Percentiles rank a stretch among this genome's conserved stretches.
phyloP scores from a whole-genome alignment of 2,113 vertebrate genomes.

The Prunella himalayana region DNA sequence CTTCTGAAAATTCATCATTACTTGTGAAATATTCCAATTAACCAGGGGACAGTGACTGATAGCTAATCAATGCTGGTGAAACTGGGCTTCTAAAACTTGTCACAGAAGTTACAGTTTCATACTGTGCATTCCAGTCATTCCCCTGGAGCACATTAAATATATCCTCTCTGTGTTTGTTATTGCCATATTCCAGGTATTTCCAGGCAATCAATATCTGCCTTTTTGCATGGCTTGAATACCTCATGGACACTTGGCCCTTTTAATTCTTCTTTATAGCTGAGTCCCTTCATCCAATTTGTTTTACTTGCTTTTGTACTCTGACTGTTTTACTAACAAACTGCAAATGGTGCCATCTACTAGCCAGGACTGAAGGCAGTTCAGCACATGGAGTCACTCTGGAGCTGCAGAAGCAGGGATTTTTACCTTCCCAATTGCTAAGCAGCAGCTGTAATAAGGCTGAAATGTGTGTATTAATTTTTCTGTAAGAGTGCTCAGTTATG shows the following conservation, averaged over 20 bases:
- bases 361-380: background rate
- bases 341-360: background rate
- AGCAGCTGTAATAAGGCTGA: background rate
- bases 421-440: background rate
- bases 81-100: background rate
- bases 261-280: background rate
- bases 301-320: background rate
- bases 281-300: background rate
- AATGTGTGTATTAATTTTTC: constrained; percentile 5
- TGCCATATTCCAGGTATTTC: background rate
- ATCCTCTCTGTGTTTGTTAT: background rate
- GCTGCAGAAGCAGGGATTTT: background rate
- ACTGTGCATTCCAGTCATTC: background rate
- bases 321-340: background rate
- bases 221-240: background rate
- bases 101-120: background rate
- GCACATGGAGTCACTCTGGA: background rate
- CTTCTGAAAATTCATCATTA: background rate
- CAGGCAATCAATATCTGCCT: background rate
- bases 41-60: background rate
- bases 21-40: background rate
- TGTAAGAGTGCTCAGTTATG: background rate
- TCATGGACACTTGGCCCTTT: background rate
- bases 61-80: background rate
- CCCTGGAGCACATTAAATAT: background rate